These are phyloP conservation scores for Euspilapteryx auroguttella DNA, from an alignment of 2,888 invertebrate genomes.

Conservation along the genomic window DNA sequence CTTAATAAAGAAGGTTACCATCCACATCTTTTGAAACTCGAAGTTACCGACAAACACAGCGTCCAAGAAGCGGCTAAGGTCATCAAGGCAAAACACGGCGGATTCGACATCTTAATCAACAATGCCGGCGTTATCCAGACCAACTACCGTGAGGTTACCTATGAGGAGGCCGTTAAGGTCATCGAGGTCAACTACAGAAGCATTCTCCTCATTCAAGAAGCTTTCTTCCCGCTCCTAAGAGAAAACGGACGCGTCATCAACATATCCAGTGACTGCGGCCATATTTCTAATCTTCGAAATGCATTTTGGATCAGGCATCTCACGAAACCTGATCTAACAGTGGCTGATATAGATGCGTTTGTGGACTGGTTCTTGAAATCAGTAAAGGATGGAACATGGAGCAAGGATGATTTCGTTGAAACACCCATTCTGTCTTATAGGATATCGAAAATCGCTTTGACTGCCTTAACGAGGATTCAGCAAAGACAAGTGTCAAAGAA, in stretches of 20 bases:
- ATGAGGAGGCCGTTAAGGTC: constrained; percentile 7
- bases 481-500: constrained; percentile 10
- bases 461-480: constrained; percentile 13
- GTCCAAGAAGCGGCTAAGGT: constrained; percentile 6
- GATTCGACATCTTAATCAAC: constrained; percentile 8
- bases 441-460: too few species aligned
- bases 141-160: constrained; percentile 5
- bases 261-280: constrained; percentile 14
- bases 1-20: constrained; percentile 7
- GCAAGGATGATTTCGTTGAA: too few species aligned
- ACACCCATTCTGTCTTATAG: too few species aligned
- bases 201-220: constrained; percentile 5
- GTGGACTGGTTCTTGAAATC: constrained; percentile 14
- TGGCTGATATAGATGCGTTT: constrained; percentile 13
- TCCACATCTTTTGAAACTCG: constrained; percentile 6
- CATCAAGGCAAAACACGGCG: constrained; percentile 8
- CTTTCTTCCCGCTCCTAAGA: constrained; percentile 12
- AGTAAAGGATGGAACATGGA: constrained; percentile 10
- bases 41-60: too few species aligned
- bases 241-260: constrained; percentile 15
- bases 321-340: constrained; percentile 9
- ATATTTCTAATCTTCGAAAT: constrained; percentile 13
- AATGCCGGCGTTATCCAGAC: constrained; percentile 6
- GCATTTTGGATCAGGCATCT: constrained; percentile 12
- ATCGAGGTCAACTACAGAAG: constrained; percentile 7